A percentile compares a stretch with the other conserved stretches of the same genome.
phyloP scores from a whole-genome alignment of 1,140 invertebrate genomes.

The Cotesia typhae region DNA sequence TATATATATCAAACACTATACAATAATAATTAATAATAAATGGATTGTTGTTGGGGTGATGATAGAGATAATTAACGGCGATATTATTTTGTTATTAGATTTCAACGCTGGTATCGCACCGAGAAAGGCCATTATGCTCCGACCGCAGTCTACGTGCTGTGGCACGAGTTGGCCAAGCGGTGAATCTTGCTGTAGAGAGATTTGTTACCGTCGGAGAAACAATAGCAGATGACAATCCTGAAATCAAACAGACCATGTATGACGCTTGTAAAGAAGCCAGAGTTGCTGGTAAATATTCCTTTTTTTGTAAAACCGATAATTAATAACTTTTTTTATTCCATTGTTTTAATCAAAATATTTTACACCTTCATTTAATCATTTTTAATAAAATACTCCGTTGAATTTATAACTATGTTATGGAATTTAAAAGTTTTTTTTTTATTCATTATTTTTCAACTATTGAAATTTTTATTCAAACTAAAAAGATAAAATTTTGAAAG shows the following conservation, averaged over 20 bases:
- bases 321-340: too few relatives aligned
- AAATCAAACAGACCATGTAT: slow-evolving; percentile 97
- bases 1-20: too few relatives aligned
- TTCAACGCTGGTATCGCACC: slow-evolving; percentile 82
- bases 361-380: too few relatives aligned
- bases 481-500: too few relatives aligned
- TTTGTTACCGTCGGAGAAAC: slow-evolving; percentile 98
- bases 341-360: too few relatives aligned
- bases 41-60: background rate
- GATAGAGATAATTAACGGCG: background rate
- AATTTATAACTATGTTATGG: too few relatives aligned
- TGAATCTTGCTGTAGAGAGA: slow-evolving; percentile 94
- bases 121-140: slow-evolving; percentile 64
- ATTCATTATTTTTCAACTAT: too few relatives aligned
- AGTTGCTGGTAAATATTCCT: slow-evolving; percentile 78
- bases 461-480: too few relatives aligned
- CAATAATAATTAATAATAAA: too few relatives aligned
- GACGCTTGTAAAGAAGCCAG: slow-evolving; percentile 96
- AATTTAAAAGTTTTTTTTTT: too few relatives aligned
- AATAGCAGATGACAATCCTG: slow-evolving; percentile 97
- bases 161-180: slow-evolving; percentile 91
- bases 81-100: slow-evolving; percentile 74
- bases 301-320: background rate
- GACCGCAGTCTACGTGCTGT: slow-evolving; percentile 77
- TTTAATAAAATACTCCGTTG: too few relatives aligned